Evolutionary conservation across 2,113 vertebrate genomes (phyloP), one percentile per base, ranked within the genome.

Genomic region (Corythoichthys intestinalis): DNA sequence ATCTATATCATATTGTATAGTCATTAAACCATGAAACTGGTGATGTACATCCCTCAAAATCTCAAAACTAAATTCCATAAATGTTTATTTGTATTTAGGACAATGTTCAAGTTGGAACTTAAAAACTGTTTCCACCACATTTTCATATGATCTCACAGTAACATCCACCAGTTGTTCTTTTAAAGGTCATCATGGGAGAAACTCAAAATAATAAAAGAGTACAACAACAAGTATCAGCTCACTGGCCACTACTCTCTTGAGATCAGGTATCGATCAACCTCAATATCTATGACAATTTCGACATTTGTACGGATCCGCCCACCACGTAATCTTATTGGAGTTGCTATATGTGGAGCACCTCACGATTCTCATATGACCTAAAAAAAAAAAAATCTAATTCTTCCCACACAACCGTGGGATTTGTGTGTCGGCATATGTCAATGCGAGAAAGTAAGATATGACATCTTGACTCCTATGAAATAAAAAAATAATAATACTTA

Each of bases 391-490:
- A 47, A 73, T 54, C 44, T 15, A 52, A 4, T 28, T 41, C 5
- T 28, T 44, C 34, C 10, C 20, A 35, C 41, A 52, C 47, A 72
- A 34, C 70, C 49, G 10, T 58, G 34, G 12, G n/a, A 61, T 74
- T 53, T 65, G 52, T 3, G 20, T 54, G 52, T 28, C 4, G 35
- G 28, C 39, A 17, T 44, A 64, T 49, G 53, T 68, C 3, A 70
- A 71, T 63, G 39, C 64, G 7, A 50, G 34, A 67, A 64, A 64
- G 46, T 57, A 73, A 67, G 52, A 15, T 44, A 60, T 53, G 4
- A 66, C 41, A 60, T 69, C 35, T 67, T 69, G 15, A 83, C 63
- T 53, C 57, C 14, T 69, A 37, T 71, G 6, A 67, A 58, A 72
- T 10, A 46, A 7, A 11, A 52, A 11, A 59, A 69, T 44, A 44